Evolutionary conservation across 2,888 invertebrate genomes (phyloP), one percentile per base, ranked within the genome.

Genomic region (Amblyjoppa fuscipennis): DNA sequence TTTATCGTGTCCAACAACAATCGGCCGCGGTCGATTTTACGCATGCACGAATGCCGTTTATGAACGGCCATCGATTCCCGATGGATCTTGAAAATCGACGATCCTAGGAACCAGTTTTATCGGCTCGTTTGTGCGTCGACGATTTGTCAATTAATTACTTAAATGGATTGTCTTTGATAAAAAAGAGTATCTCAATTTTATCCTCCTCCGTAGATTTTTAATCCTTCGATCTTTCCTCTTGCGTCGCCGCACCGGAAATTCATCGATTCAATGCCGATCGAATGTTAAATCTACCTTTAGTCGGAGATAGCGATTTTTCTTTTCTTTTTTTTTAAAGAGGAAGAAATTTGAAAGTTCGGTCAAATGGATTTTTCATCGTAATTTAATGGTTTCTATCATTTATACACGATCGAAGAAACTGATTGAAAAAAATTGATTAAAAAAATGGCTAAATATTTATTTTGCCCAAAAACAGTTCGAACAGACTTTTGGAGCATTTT

Each of bases 1-100:
- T 53, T 41, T 80, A 45, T 20, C 41, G 53, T n/a, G 16, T 16
- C 6, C 16, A 16, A 64, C 9, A 1, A 16, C 16, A 16, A 64
- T 64, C 34, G 31, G 6, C 31, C 20, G 34, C 25, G 11, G 59
- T 1, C 25, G 4, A 59, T 59, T 59, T 59, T 59, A 28, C 4
- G 28, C 16, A 31, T 64, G n/a, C 61, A 16, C 7, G 28, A 34
- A 64, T 64, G 7, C n/a, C 31, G 34, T 31, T 64, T 31, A 16
- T 6, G 31, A 64, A 34, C 34, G 34, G 61, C 2, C 11, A 13
- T 13, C 34, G 34, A 13, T 3, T n/a, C 61, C 13, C 11, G 53
- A 59, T 25, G 3, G 59, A 59, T 59, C 59, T 59, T 59, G 61
- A 64, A 64, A 64, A 64, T 31, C 61, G 28, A 31, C 0, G 31